Conservation (phyloP, 1,140 invertebrate species). For the Venturia canescens region DNA sequence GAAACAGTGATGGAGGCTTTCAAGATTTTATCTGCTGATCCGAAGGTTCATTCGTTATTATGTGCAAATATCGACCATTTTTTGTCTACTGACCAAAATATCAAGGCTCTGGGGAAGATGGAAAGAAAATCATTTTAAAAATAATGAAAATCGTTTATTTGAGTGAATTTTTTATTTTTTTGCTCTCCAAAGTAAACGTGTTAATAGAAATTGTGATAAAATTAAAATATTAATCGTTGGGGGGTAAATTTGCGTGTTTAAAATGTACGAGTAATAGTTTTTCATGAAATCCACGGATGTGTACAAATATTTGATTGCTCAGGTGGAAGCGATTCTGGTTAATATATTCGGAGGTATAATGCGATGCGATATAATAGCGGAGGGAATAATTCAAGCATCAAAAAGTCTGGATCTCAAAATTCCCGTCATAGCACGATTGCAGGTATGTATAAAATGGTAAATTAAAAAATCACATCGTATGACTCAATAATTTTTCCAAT, state of each 20-base stretch:
- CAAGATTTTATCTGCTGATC: conserved; percentile 93
- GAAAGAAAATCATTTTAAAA: neutral
- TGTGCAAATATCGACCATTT: neutral
- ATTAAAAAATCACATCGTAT: neutral
- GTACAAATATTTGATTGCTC: conserved; percentile 20
- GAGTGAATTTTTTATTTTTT: too few relatives aligned
- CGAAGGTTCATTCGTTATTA: conserved; percentile 79
- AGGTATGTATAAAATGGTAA: conserved; percentile 80
- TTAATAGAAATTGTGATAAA: too few relatives aligned
- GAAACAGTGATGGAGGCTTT: conserved; percentile 96
- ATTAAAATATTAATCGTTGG: too few relatives aligned
- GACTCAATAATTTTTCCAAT: neutral
- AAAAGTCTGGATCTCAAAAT: conserved; percentile 89
- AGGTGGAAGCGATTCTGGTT: conserved; percentile 88
- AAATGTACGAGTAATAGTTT: conserved; percentile 10
- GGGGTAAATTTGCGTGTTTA: too few relatives aligned
- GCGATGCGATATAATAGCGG: conserved; percentile 98
- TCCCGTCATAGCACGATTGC: conserved; percentile 94
- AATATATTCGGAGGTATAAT: conserved; percentile 99
- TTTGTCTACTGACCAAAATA: too few relatives aligned
- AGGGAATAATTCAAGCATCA: conserved; percentile 95
- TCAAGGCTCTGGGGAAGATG: too few relatives aligned
- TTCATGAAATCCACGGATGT: conserved; percentile 3
- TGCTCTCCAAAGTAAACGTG: too few relatives aligned
- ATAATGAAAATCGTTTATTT: neutral